These are phyloP conservation scores for Tortrix viridana DNA, from an alignment of 2,888 invertebrate genomes.

Conservation along the genomic window DNA sequence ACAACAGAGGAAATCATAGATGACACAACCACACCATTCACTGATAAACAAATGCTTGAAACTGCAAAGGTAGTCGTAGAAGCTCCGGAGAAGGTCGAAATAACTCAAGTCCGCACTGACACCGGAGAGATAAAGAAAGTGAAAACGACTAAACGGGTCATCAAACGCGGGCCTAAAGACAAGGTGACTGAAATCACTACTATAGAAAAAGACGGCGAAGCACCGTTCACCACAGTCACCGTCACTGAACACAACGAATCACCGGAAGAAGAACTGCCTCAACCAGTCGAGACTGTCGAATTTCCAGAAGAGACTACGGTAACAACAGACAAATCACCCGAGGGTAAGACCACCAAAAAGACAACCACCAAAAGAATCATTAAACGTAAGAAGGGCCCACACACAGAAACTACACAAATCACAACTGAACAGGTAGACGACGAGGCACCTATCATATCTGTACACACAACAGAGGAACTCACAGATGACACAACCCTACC, in stretches of 20 bases:
- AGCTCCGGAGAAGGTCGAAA: constrained; percentile 41
- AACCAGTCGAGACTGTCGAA: background rate
- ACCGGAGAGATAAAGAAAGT: constrained; percentile 43
- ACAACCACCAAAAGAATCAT: background rate
- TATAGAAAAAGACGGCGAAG: constrained; percentile 50
- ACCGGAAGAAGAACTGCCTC: constrained; percentile 18
- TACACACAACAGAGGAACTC: constrained; percentile 42
- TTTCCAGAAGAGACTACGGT: background rate
- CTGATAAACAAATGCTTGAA: constrained; percentile 45
- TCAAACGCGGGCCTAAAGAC: constrained; percentile 10
- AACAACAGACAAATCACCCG: background rate
- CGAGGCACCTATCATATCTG: background rate
- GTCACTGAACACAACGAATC: constrained; percentile 37
- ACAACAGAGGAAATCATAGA: constrained; percentile 46
- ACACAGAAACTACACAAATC: constrained; percentile 1
- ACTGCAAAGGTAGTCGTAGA: constrained; percentile 47
- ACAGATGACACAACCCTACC: constrained; percentile 37
- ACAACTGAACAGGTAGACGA: constrained; percentile 3
- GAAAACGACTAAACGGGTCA: constrained; percentile 44
- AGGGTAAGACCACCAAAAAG: background rate
- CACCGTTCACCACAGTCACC: background rate
- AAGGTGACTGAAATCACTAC: constrained; percentile 64
- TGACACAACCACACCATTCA: constrained; percentile 46
- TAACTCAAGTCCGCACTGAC: constrained; percentile 46
- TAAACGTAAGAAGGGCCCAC: background rate